A percentile compares a stretch with the other conserved stretches of the same genome.
phyloP scores from a whole-genome alignment of 2,797 vertebrate genomes.

The Lateolabrax maculatus region DNA sequence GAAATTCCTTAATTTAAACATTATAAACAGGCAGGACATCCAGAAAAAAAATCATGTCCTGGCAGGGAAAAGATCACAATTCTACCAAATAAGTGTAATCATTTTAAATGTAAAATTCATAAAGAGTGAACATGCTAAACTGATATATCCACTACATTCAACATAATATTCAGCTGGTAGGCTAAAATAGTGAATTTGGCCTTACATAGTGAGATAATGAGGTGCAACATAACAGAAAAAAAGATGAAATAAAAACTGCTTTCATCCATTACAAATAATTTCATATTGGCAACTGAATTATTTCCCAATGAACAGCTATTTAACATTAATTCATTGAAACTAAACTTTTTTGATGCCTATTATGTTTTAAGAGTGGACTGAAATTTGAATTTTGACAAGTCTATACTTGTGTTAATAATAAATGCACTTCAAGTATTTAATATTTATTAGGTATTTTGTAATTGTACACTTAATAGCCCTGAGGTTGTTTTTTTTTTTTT shows the following conservation, averaged over 20 bases:
- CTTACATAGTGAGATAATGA: slow-evolving; percentile 3
- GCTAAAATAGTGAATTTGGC: slow-evolving; percentile 19
- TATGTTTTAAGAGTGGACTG: neutral
- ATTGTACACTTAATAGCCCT: slow-evolving; percentile 40
- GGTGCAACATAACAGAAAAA: neutral
- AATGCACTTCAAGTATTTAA: slow-evolving; percentile 39
- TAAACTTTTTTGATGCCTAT: neutral
- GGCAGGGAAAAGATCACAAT: neutral
- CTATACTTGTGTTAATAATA: slow-evolving; percentile 9
- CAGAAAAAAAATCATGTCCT: neutral
- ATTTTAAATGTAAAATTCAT: slow-evolving; percentile 21
- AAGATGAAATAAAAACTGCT: neutral
- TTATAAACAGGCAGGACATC: slow-evolving; percentile 7
- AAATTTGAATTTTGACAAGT: neutral
- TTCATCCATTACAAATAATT: slow-evolving; percentile 55
- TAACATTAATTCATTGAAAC: neutral
- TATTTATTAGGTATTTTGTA: slow-evolving; percentile 30
- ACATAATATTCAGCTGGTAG: slow-evolving; percentile 11
- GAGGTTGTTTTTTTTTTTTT: slow-evolving; percentile 45
- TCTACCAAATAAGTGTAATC: neutral
- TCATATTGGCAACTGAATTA: slow-evolving; percentile 50
- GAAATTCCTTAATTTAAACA: slow-evolving; percentile 22
- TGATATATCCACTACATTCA: slow-evolving; percentile 10
- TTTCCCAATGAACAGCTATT: neutral
- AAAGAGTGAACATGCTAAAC: neutral